Conservation (phyloP, 2,888 invertebrate genomes). For the Suillia variegata region DNA sequence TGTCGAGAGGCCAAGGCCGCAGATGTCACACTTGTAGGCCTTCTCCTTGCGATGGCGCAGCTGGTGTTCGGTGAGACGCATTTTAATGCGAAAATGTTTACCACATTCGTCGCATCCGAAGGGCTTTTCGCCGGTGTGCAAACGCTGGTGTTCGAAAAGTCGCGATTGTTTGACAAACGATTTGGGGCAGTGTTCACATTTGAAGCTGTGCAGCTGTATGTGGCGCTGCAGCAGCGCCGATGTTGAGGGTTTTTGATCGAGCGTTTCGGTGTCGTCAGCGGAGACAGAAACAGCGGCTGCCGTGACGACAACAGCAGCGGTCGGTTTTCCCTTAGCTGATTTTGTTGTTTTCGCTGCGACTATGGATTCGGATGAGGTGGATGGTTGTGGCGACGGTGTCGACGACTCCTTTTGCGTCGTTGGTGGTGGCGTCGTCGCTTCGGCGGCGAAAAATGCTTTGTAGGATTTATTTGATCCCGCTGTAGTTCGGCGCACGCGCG, state of each 20-base stretch:
- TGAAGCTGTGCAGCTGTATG: no score
- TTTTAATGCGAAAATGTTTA: slow-evolving; percentile 51
- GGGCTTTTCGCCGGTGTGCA: slow-evolving; percentile 59
- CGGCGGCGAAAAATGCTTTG: slow-evolving; percentile 8
- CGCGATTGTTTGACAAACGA: slow-evolving; percentile 48
- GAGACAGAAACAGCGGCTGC: background rate
- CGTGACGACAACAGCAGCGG: background rate
- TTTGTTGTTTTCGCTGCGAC: background rate
- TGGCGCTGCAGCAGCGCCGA: no score
- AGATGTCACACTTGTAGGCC: slow-evolving; percentile 52
- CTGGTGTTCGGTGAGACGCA: slow-evolving; percentile 52
- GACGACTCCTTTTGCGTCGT: background rate
- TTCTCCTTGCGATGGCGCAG: slow-evolving; percentile 54
- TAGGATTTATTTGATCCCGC: background rate
- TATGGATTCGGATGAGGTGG: background rate
- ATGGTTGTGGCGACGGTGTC: slow-evolving; percentile 19
- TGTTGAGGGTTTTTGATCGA: background rate
- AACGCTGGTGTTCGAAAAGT: slow-evolving; percentile 50
- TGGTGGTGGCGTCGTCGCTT: no score
- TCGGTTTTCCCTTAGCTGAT: background rate
- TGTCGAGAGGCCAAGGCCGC: slow-evolving; percentile 48
- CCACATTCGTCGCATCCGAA: slow-evolving; percentile 48
- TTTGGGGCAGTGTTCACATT: slow-evolving; percentile 47
- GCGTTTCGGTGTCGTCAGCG: background rate
- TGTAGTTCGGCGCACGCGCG: slow-evolving; percentile 10